Evolutionary conservation across 2,113 vertebrate genomes (phyloP), one percentile per base, ranked within the genome.

Genomic region (Scartelaos histophorus): DNA sequence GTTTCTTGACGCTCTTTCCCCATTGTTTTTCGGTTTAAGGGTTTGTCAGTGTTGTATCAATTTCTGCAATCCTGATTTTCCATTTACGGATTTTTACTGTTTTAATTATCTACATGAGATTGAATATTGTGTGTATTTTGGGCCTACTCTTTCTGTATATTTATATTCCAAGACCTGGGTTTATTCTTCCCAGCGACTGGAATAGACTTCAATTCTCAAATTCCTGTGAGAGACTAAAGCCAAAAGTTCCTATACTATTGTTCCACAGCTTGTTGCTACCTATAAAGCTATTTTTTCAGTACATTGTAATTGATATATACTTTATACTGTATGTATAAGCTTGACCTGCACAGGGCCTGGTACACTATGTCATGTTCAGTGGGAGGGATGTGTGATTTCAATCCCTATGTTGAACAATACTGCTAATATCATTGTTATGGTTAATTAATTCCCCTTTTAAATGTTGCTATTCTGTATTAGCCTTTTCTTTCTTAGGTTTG

Each of bases 131-230:
- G 82, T 91, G 78, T 89, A 87, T 88, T 83, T 78, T 87, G 83
- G 79, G 81, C 74, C 81, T 84, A 43, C 85, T 70, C 80, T 82
- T 83, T 81, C 34, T 91, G 69, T 90, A 74, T 90, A 78, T 89
- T 86, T 90, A 83, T 85, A 85, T 92, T 90, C 85, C 85, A 86
- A 86, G 83, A 89, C 75, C 85, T 83, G 75, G 81, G 74, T 78
- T 38, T 56, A 61, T 5, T 70, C 45, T 34, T 67, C 84, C 81
- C 80, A 60, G 85, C 85, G 83, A 88, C 74, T 72, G 89, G 91
- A 90, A 90, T 89, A 64, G 82, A 90, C 80, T 90, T 87, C 78
- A 87, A 83, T 87, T 91, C 90, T 90, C 89, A 91, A 87, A 89
- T 90, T 87, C 87, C 87, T 87, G 85, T 87, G 87, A 91, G 77